Evolutionary conservation across 2,797 vertebrate species (phyloP), one percentile per base, ranked within the genome.

Genomic region (Anniella stebbinsi): DNA sequence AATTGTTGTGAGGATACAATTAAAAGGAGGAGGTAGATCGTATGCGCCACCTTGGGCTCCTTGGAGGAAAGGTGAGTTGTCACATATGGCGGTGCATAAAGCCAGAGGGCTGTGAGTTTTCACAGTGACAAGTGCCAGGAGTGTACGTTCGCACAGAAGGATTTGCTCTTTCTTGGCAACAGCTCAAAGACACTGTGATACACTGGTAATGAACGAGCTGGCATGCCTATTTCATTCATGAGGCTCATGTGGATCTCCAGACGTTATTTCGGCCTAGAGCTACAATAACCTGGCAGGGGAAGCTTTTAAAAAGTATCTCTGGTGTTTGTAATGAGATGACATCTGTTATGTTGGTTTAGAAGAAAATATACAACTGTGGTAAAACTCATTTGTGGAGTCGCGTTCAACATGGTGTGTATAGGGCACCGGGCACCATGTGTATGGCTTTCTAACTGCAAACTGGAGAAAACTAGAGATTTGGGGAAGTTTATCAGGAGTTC

Each of bases 261-360:
- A 48, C 9, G 90, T 92, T 88, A 3, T 76, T 89, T 93, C 87
- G 85, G 70, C 82, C 90, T 90, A 88, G 38, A 90, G 78, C 33
- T 88, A 30, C 18, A 91, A 66, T 82, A 89, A 91, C 9, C 57
- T 82, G 33, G 25, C 76, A 89, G 5, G 33, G 11, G 57, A 89
- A 88, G 72, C 18, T 48, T 54, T 72, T 83, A 91, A 66, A 89
- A 80, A 90, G 88, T 63, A 88, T 91, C 30, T 30, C 21, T 1
- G 6, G 72, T 11, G 93, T 93, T 21, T 60, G 72, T 86, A 86
- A 91, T 86, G 8, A 45, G 33, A 86, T 90, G 36, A 38, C 21
- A 83, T 90, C 90, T 94, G 36, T 48, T 93, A 36, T 17, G 86
- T 51, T n/a, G n/a, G 82, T 69, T 76, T 86, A 69, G 90, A 75